Conservation (phyloP, 2,113 vertebrate genomes). For the Tragelaphus imberbis region DNA sequence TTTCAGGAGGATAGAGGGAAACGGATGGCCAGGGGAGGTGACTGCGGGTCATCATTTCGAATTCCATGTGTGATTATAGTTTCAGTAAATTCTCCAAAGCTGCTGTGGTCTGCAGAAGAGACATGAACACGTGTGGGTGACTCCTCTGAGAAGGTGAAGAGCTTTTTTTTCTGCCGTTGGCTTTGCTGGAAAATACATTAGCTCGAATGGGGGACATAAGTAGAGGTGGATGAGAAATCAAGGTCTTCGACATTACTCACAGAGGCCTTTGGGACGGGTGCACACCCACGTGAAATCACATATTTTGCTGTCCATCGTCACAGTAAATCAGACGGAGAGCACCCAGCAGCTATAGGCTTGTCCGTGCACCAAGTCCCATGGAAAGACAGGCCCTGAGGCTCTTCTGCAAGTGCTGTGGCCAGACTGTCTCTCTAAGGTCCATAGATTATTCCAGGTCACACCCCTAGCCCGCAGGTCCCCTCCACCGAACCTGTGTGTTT, state of each 20-base stretch:
- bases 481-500: fast-evolving
- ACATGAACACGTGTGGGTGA: fast-evolving
- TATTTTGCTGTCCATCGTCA: background rate
- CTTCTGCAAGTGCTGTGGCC: fast-evolving
- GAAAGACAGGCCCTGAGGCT: background rate
- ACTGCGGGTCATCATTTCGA: background rate
- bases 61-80: background rate
- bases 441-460: fast-evolving
- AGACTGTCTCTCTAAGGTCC: fast-evolving
- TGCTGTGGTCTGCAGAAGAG: background rate
- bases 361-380: background rate
- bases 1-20: background rate
- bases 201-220: background rate
- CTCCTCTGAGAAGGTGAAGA: background rate
- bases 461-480: fast-evolving
- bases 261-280: background rate
- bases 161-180: background rate
- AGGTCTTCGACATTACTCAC: fast-evolving
- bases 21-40: background rate
- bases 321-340: background rate
- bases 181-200: background rate
- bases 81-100: background rate
- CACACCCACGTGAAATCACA: fast-evolving
- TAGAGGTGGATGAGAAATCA: background rate
- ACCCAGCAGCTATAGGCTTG: background rate